These are phyloP conservation scores for Lepidurus apus DNA, from an alignment of 1,140 invertebrate species.

Conservation along the genomic window DNA sequence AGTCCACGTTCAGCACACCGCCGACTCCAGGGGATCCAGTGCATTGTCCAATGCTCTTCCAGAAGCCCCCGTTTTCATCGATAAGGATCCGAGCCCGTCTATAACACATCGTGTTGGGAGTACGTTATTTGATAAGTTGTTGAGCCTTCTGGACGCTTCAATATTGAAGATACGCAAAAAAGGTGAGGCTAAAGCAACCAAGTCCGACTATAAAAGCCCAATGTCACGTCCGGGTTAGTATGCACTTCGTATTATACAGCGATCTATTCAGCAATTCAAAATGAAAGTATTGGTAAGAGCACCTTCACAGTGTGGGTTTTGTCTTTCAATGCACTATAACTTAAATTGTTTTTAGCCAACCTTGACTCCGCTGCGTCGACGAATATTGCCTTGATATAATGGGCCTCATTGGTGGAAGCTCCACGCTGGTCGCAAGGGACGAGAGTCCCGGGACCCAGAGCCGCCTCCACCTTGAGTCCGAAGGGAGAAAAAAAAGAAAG, in stretches of 20 bases:
- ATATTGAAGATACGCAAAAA: not conserved
- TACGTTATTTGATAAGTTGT: not conserved
- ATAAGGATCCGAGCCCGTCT: conserved; percentile 34
- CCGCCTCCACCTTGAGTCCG: too few relatives aligned
- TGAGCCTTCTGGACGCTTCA: not conserved
- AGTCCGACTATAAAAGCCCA: not conserved
- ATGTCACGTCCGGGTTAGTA: too few relatives aligned
- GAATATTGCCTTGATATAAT: too few relatives aligned
- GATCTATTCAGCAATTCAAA: not conserved
- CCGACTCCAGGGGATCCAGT: conserved; percentile 50
- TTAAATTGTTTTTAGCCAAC: not conserved
- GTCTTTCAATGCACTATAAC: not conserved
- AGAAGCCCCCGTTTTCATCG: conserved; percentile 39
- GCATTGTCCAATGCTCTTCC: conserved; percentile 50
- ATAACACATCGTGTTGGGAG: not conserved
- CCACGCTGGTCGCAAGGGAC: too few relatives aligned
- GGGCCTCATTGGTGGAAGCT: too few relatives aligned
- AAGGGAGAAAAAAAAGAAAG: too few relatives aligned
- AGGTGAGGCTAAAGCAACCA: not conserved
- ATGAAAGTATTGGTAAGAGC: not conserved
- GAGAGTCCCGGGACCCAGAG: too few relatives aligned
- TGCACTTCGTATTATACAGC: too few relatives aligned
- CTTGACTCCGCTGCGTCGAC: too few relatives aligned
- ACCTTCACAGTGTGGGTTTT: not conserved
- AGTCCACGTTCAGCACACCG: conserved; percentile 50